phyloP scores from a whole-genome alignment of 1,140 invertebrate genomes.

The Heliconius hewitsoni region DNA sequence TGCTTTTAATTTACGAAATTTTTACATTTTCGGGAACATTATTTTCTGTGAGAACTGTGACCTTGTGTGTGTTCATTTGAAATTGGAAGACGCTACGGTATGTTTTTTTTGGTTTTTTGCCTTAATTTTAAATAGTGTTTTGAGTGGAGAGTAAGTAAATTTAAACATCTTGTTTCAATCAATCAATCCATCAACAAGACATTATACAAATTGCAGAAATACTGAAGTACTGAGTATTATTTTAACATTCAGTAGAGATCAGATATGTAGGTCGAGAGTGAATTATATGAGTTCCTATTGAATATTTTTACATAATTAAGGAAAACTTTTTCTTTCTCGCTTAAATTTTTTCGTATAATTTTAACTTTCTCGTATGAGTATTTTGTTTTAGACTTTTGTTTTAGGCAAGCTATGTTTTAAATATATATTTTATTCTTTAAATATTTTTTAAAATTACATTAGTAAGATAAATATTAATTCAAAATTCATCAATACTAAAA shows the following conservation, averaged over 20 bases:
- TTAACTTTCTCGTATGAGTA: background rate
- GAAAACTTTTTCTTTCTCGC: background rate
- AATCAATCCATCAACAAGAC: background rate
- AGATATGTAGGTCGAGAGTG: constrained; percentile 35
- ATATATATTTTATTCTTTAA: too few relatives aligned
- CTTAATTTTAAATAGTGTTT: constrained; percentile 9
- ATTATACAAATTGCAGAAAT: constrained; percentile 7
- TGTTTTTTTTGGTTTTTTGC: constrained; percentile 31
- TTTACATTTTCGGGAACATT: constrained; percentile 50
- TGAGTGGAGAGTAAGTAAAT: background rate
- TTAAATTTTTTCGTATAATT: background rate
- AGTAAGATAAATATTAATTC: too few relatives aligned
- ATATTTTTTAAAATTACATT: too few relatives aligned
- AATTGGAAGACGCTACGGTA: constrained; percentile 50
- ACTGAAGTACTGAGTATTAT: constrained; percentile 20
- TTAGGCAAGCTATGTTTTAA: too few relatives aligned
- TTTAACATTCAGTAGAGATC: constrained; percentile 35
- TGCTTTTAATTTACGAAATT: constrained; percentile 46
- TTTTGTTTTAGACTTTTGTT: background rate
- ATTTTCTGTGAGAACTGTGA: constrained; percentile 69
- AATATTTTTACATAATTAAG: constrained; percentile 34
- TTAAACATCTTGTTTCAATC: background rate
- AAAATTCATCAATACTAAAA: too few relatives aligned
- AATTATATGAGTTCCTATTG: constrained; percentile 27
- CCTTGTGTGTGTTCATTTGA: constrained; percentile 53